Conservation (phyloP, 2,797 vertebrate species). For the Mormyrus hasselquistii region DNA sequence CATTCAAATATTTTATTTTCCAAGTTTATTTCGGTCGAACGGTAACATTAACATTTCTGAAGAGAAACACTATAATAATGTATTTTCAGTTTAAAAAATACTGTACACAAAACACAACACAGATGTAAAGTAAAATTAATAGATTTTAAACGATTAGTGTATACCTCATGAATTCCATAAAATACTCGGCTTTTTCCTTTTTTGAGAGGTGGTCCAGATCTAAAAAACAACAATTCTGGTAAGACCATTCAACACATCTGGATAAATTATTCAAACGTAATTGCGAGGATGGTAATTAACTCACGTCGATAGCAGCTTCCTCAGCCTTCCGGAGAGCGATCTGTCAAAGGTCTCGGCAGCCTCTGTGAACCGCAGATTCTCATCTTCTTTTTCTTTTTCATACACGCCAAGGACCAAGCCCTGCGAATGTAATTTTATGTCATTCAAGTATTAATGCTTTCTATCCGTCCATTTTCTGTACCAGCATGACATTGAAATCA, state of each 20-base stretch:
- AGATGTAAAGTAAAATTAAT: not conserved
- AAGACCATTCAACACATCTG: not conserved
- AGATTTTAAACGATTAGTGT: not conserved
- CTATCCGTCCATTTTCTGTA: not conserved
- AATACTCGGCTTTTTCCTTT: constrained; percentile 84
- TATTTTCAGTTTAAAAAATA: not conserved
- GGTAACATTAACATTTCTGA: not conserved
- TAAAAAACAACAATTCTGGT: constrained; percentile 41
- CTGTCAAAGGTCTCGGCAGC: constrained; percentile 74
- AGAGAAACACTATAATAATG: not conserved
- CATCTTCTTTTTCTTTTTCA: constrained; percentile 64
- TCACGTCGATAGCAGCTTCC: constrained; percentile 76
- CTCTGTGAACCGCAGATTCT: constrained; percentile 61
- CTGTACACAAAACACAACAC: not conserved
- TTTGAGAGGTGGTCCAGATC: constrained; percentile 84
- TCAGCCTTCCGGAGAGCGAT: constrained; percentile 74
- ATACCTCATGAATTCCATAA: constrained; percentile 85
- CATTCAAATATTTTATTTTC: not conserved
- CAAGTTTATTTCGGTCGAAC: not conserved
- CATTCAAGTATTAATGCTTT: not conserved
- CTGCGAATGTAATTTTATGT: constrained; percentile 47
- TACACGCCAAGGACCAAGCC: constrained; percentile 86
- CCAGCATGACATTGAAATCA: not conserved
- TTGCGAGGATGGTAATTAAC: constrained; percentile 35
- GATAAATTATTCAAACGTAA: not conserved